Base-by-base conservation (phyloP, 35 echinoderm and acorn worm species). In the Heliocidaris erythrogramma region DNA sequence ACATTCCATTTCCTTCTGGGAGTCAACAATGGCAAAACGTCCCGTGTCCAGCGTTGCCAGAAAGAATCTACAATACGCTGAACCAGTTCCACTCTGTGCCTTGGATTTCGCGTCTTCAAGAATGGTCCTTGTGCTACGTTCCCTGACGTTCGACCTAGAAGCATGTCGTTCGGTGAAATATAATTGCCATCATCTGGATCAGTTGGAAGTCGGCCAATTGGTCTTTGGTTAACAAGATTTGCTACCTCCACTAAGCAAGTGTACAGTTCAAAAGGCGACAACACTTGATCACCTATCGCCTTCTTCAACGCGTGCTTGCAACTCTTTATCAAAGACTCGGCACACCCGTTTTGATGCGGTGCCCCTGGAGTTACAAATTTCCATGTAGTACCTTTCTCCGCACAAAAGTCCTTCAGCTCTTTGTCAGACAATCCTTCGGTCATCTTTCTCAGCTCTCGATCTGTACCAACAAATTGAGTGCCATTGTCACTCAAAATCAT, bases 321-420 rank as follows among this genome's bases (percentile, higher is more conserved):
- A 31, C 53, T 94, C 52, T 96, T 96, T 9, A 96, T 93, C 32
- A 96, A 47, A 48, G 24, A 27, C 50, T 96, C 95, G n/a, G n/a
- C n/a, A n/a, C n/a, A n/a, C n/a, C n/a, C n/a, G n/a, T n/a, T n/a
- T n/a, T n/a, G n/a, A n/a, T 86, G 95, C 92, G 47, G 93, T 52
- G 93, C 95, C 59, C 14, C 16, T n/a, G 71, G 93, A 2, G 86
- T 96, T 12, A 32, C 48, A 90, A 94, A 96, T 29, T 94, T 96
- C 93, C 95, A 96, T 31, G 94, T 48, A 9, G 49, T 60, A 4
- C 48, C 21, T 87, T 27, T 94, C 31, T 21, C 92, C 88, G 95
- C 95, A 69, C 95, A 96, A 31, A n/a, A n/a, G n/a, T n/a, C n/a
- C n/a, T n/a, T n/a, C n/a, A n/a, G n/a, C n/a, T n/a, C n/a, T n/a